Evolutionary conservation across 2,797 vertebrate genomes (phyloP).

Genomic region (Tauraco hartlaubi): DNA sequence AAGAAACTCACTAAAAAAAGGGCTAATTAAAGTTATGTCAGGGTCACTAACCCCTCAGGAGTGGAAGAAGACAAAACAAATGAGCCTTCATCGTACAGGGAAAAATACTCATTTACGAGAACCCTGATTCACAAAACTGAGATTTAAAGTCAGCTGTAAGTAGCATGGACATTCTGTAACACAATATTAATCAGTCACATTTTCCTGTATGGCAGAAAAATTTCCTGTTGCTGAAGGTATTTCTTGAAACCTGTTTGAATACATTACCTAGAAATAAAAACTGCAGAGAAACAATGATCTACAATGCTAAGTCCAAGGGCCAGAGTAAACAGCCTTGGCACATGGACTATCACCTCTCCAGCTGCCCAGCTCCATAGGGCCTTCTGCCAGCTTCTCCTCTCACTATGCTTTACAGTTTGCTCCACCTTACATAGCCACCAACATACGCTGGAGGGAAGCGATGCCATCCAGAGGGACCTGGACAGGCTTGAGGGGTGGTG

Average conservation of each 20-base stretch:
- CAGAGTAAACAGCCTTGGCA: background rate
- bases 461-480: no score
- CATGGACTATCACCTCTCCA: background rate
- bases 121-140: background rate
- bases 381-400: background rate
- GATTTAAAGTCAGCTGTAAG: background rate
- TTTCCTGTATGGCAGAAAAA: background rate
- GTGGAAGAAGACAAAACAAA: background rate
- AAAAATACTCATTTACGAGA: background rate
- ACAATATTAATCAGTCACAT: background rate
- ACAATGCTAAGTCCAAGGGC: background rate
- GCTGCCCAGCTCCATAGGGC: background rate
- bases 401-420: background rate
- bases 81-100: background rate
- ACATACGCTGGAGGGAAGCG: no score
- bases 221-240: background rate
- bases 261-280: background rate
- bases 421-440: background rate
- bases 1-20: background rate
- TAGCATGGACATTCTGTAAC: accelerated
- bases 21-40: background rate
- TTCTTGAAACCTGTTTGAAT: background rate
- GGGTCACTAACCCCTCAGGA: background rate
- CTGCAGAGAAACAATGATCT: background rate
- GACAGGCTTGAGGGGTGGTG: no score